Conservation (phyloP, 2,888 invertebrate species). For the Hydroisotoma schaefferi region DNA sequence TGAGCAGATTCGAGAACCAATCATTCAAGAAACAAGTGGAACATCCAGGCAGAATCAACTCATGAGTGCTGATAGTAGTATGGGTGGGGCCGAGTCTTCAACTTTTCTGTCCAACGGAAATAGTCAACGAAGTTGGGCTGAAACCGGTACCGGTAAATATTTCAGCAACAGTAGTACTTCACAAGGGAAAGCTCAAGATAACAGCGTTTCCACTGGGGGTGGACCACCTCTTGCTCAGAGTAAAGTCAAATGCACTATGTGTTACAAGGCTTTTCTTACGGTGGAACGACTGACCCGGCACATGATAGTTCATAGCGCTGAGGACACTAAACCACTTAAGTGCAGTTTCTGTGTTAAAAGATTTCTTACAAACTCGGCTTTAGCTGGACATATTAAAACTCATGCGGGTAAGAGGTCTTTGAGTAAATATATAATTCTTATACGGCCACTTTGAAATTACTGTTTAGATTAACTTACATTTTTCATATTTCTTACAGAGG, state of each 20-base stretch:
- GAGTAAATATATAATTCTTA: conserved; percentile 5
- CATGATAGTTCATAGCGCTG: conserved; percentile 64
- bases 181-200: conserved; percentile 6
- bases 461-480: conserved; percentile 11
- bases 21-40: no score
- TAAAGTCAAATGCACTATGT: conserved; percentile 62
- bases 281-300: conserved; percentile 63
- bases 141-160: not conserved
- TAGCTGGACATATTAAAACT: conserved; percentile 68
- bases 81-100: not conserved
- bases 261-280: conserved; percentile 64
- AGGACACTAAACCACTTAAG: conserved; percentile 66
- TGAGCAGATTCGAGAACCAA: not conserved
- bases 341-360: conserved; percentile 64
- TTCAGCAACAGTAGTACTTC: not conserved
- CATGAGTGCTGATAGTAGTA: conserved; percentile 13
- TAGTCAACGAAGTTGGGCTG: no score
- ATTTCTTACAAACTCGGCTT: conserved; percentile 68
- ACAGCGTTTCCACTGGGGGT: conserved; percentile 11
- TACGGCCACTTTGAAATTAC: not conserved
- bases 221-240: conserved; percentile 40
- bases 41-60: conserved; percentile 5
- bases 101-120: not conserved
- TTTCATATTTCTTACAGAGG: conserved; percentile 52
- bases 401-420: conserved; percentile 56